Evolutionary conservation across 2,113 vertebrate genomes (phyloP).

Genomic region (Clupea harengus): DNA sequence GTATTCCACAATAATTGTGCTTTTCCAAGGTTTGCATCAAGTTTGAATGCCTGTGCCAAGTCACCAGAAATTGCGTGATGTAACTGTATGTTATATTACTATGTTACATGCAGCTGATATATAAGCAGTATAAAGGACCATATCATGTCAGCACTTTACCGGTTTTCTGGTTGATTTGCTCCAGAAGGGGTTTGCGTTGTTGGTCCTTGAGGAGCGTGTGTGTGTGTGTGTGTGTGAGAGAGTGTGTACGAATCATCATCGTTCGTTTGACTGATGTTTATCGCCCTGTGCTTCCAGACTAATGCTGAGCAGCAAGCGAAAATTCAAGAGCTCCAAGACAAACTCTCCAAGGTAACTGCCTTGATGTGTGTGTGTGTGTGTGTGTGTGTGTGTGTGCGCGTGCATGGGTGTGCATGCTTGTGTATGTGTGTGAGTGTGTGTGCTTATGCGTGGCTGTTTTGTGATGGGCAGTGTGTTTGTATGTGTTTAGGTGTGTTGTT

Average conservation of each 20-base stretch:
- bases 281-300: slow-evolving; percentile 70
- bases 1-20: not conserved
- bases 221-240: not conserved
- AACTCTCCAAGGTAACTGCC: slow-evolving; percentile 86
- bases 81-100: not conserved
- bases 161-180: not conserved
- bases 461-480: not conserved
- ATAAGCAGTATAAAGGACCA: not conserved
- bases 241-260: not conserved
- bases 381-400: not conserved
- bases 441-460: not conserved
- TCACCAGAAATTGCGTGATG: not conserved
- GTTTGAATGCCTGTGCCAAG: not conserved
- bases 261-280: slow-evolving; percentile 21
- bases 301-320: slow-evolving; percentile 95
- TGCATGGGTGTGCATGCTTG: not conserved
- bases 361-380: not conserved
- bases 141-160: not conserved
- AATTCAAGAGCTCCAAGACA: slow-evolving; percentile 96
- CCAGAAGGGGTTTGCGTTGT: not conserved
- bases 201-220: not conserved
- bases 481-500: not conserved
- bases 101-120: not conserved
- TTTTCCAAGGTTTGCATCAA: not conserved
- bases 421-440: not conserved